Evolutionary conservation across 30 jellyfish, hydroid and myxozoan genomes (phyloP).

Genomic region (Cassiopea xamachana): DNA sequence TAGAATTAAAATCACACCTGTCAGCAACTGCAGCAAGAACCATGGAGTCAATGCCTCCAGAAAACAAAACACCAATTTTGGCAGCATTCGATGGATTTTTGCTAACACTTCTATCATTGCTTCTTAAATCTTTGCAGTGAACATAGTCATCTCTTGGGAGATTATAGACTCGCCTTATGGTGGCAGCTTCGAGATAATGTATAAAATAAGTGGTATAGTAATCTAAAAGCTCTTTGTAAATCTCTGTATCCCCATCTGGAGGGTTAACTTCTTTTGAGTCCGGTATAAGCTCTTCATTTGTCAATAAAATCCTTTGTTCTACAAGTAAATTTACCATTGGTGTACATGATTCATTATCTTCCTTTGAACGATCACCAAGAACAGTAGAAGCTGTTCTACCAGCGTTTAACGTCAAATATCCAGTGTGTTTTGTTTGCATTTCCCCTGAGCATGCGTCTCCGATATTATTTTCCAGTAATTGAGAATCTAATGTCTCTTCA

Average conservation of each 20-base stretch:
- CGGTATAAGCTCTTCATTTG: neutral
- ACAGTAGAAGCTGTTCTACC: no score
- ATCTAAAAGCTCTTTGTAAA: conserved; percentile 12
- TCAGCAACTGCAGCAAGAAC: conserved; percentile 90
- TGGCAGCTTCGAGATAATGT: conserved; percentile 54
- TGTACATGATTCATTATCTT: no score
- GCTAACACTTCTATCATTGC: no score
- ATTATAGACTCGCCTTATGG: conserved; percentile 73
- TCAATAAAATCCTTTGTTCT: neutral
- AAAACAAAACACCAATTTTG: conserved; percentile 86
- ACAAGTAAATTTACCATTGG: neutral
- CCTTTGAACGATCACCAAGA: no score
- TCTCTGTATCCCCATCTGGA: neutral
- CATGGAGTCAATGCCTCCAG: conserved; percentile 96
- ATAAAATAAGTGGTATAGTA: conserved; percentile 20
- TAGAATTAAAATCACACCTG: conserved; percentile 43
- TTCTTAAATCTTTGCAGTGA: neutral
- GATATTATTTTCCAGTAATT: neutral
- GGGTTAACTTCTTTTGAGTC: conserved; percentile 14
- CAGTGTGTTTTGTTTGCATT: neutral
- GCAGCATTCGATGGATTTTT: conserved; percentile 9
- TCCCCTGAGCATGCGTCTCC: neutral
- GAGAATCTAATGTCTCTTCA: neutral
- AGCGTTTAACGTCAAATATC: no score
- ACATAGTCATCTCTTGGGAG: conserved; percentile 57